Percentiles rank a stretch among this genome's conserved stretches.
phyloP scores from a whole-genome alignment of 1,140 invertebrate genomes.

The Ridgeia piscesae region DNA sequence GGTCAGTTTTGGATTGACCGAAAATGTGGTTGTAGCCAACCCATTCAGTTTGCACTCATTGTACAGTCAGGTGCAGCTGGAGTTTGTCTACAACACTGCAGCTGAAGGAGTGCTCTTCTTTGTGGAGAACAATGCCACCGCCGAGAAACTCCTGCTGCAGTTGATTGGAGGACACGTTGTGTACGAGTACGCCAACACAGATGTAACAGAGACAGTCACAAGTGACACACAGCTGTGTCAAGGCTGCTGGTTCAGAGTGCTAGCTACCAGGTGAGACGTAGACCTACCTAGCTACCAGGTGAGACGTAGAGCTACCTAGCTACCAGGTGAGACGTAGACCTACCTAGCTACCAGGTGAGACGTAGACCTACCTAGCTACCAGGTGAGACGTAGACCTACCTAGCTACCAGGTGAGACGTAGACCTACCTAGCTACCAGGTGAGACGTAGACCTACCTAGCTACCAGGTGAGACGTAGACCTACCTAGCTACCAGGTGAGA shows the following conservation, averaged over 20 bases:
- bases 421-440: too few species aligned
- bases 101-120: constrained; percentile 28
- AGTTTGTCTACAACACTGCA: constrained; percentile 17
- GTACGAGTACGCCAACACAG: constrained; percentile 25
- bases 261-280: constrained; percentile 28
- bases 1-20: not conserved
- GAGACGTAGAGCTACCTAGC: too few species aligned
- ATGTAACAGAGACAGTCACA: not conserved
- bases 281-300: too few species aligned
- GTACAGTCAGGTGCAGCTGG: constrained; percentile 20
- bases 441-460: too few species aligned
- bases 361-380: too few species aligned
- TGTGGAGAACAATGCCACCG: constrained; percentile 19
- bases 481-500: too few species aligned
- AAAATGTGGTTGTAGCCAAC: not conserved
- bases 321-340: too few species aligned
- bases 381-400: too few species aligned
- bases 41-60: not conserved
- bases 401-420: too few species aligned
- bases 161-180: constrained; percentile 15
- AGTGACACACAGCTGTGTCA: constrained; percentile 15
- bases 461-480: too few species aligned
- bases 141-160: constrained; percentile 29
- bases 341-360: too few species aligned
- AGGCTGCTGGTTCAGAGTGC: constrained; percentile 25